Conservation (phyloP, 1,140 invertebrate species). For the Pogonomyrmex barbatus region DNA sequence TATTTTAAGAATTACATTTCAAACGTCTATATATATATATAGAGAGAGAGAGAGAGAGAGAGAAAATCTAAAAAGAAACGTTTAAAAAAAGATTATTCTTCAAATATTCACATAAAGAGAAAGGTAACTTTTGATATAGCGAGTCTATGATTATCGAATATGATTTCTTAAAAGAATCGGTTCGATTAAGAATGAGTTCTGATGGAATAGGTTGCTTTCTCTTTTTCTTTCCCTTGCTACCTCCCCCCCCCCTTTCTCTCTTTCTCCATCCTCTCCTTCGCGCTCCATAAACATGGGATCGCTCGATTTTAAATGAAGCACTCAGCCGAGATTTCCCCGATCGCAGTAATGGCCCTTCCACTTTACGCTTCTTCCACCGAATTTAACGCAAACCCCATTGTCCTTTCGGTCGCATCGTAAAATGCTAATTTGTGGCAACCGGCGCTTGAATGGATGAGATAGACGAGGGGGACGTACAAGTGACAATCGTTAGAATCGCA, state of each 20-base stretch:
- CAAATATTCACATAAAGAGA: background rate
- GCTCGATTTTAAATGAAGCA: conserved; percentile 65
- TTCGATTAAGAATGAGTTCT: conserved; percentile 56
- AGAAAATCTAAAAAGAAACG: conserved; percentile 7
- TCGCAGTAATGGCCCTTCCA: conserved; percentile 69
- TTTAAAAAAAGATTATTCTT: conserved; percentile 9
- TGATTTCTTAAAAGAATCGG: conserved; percentile 52
- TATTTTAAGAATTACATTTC: background rate
- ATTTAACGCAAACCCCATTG: conserved; percentile 73
- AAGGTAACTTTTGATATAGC: conserved; percentile 11
- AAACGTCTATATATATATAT: no score
- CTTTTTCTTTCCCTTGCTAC: background rate
- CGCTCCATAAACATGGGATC: conserved; percentile 55
- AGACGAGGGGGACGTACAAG: conserved; percentile 66
- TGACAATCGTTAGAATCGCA: conserved; percentile 72
- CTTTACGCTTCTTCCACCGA: conserved; percentile 71
- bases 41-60: background rate
- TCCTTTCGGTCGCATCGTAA: conserved; percentile 71
- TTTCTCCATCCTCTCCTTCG: background rate
- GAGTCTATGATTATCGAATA: conserved; percentile 16
- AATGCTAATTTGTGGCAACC: conserved; percentile 73
- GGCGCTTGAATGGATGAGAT: conserved; percentile 64
- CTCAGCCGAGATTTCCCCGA: conserved; percentile 69
- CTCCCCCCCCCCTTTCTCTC: background rate
- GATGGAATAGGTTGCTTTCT: background rate